Conservation (phyloP, 2,113 vertebrate species). For the Brachionichthys hirsutus region DNA sequence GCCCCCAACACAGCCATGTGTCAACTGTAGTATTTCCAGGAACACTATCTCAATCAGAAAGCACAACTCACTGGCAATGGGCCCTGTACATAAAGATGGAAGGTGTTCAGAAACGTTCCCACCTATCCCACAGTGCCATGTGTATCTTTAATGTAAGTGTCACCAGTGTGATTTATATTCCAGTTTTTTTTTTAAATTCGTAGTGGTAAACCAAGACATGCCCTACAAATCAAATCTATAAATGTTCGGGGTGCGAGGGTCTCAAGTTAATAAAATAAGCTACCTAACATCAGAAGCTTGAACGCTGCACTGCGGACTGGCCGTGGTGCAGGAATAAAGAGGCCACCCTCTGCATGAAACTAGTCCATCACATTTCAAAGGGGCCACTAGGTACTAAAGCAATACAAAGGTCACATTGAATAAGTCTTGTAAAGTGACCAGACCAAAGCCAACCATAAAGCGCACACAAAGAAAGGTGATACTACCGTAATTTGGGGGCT, state of each 20-base stretch:
- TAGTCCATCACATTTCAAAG: conserved; percentile 43
- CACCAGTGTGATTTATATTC: background rate
- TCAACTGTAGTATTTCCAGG: conserved; percentile 15
- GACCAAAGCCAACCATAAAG: conserved; percentile 44
- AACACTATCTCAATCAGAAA: conserved; percentile 29
- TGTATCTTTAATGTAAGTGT: background rate
- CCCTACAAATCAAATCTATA: background rate
- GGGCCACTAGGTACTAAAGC: conserved; percentile 16
- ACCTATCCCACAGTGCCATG: conserved; percentile 37
- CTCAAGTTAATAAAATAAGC: background rate
- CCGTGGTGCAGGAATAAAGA: conserved; percentile 16
- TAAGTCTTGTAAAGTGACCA: conserved; percentile 38
- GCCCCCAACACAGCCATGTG: conserved; percentile 42
- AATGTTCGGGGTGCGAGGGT: background rate
- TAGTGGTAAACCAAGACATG: background rate
- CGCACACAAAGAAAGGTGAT: conserved; percentile 1
- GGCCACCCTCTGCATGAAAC: conserved; percentile 52
- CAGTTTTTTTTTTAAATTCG: background rate
- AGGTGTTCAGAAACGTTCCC: conserved; percentile 11
- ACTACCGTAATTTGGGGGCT: too few relatives aligned
- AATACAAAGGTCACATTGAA: conserved; percentile 24
- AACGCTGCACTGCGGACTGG: conserved; percentile 27
- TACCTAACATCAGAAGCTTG: background rate
- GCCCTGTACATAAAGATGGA: conserved; percentile 45
- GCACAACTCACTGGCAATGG: conserved; percentile 37